Conservation (phyloP, 2,888 invertebrate genomes). For the Busseola fusca region DNA sequence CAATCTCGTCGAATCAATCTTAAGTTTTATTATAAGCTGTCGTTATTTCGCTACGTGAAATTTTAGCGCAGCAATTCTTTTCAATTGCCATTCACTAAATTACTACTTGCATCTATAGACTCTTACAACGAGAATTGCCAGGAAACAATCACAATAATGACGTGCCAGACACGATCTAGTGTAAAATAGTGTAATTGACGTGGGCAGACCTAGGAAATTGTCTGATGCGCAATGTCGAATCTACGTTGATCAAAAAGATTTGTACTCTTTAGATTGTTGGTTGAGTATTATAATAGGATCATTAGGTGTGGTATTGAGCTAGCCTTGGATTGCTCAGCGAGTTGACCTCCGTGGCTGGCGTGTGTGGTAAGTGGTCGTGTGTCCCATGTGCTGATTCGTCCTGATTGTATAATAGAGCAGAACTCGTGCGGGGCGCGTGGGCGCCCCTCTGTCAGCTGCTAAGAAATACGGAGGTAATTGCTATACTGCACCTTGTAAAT, state of each 20-base stretch:
- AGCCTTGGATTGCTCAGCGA: constrained; percentile 61
- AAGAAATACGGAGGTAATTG: constrained; percentile 73
- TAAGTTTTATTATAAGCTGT: constrained; percentile 35
- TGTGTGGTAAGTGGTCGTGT: constrained; percentile 55
- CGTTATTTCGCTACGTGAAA: constrained; percentile 43
- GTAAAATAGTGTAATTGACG: constrained; percentile 70
- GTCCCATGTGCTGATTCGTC: constrained; percentile 82
- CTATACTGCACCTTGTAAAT: constrained; percentile 71
- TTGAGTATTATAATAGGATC: constrained; percentile 44
- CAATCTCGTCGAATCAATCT: constrained; percentile 50
- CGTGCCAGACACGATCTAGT: constrained; percentile 64
- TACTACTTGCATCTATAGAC: constrained; percentile 51
- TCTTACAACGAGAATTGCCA: constrained; percentile 52
- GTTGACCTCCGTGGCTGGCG: constrained; percentile 47
- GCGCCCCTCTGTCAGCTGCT: constrained; percentile 82
- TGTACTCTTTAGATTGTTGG: constrained; percentile 47
- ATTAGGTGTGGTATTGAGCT: constrained; percentile 53
- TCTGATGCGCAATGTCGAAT: constrained; percentile 57
- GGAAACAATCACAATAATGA: constrained; percentile 67
- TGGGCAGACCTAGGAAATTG: constrained; percentile 67
- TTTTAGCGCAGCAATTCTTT: constrained; percentile 41
- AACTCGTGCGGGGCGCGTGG: constrained; percentile 85
- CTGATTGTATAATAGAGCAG: constrained; percentile 86
- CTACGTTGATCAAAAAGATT: constrained; percentile 44
- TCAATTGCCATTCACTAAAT: constrained; percentile 46